Conservation (phyloP, 2,888 invertebrate species). For the Muscina levida region DNA sequence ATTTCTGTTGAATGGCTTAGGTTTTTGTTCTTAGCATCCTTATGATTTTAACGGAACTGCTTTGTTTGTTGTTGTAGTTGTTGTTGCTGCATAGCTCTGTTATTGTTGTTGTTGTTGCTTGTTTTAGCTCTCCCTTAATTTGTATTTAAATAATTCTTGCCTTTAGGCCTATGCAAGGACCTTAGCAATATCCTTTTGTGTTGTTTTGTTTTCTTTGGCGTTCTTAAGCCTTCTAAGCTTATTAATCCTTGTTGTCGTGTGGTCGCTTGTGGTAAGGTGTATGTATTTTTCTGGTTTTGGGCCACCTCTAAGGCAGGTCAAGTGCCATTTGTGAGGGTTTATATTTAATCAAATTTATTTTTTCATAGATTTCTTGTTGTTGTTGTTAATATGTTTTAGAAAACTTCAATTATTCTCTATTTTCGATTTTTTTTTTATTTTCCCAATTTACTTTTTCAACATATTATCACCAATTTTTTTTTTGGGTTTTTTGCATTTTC, state of each 20-base stretch:
- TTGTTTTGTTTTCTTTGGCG: too few relatives aligned
- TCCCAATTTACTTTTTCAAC: constrained; percentile 26
- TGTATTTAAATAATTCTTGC: not conserved
- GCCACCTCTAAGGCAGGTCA: constrained; percentile 57
- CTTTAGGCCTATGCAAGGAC: too few relatives aligned
- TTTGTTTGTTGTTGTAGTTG: too few relatives aligned
- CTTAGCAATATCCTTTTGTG: too few relatives aligned
- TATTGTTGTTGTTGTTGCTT: not conserved
- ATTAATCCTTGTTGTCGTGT: not conserved
- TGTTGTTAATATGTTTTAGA: too few relatives aligned
- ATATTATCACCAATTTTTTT: too few relatives aligned
- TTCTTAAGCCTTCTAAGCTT: not conserved
- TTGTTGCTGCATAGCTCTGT: too few relatives aligned
- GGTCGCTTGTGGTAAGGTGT: not conserved
- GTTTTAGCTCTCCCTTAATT: not conserved
- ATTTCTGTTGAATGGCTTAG: too few relatives aligned
- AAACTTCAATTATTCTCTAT: too few relatives aligned
- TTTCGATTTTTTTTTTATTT: constrained; percentile 2
- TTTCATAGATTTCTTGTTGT: constrained; percentile 25
- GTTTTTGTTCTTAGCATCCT: too few relatives aligned
- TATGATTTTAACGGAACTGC: too few relatives aligned
- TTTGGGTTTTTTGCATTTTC: not conserved
- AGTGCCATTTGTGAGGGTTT: constrained; percentile 42
- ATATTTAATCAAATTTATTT: too few relatives aligned
- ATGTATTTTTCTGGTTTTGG: constrained; percentile 20